Evolutionary conservation across 2,113 vertebrate genomes (phyloP), one percentile per base, ranked within the genome.

Genomic region (Xyrauchen texanus): DNA sequence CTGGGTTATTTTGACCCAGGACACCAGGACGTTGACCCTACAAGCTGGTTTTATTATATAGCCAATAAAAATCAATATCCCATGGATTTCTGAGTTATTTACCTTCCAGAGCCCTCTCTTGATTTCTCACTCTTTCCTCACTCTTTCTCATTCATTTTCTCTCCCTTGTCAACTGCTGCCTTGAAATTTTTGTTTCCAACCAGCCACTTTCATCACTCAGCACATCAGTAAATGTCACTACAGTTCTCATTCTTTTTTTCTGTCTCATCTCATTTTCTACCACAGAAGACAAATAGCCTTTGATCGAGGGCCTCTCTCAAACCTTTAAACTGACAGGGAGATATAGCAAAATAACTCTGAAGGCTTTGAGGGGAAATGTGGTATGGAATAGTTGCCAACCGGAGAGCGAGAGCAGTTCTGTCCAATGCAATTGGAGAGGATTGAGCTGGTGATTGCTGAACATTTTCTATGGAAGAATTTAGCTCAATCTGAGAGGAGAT

Each of bases 1-100:
- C 68, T 69, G 68, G 49, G 53, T 55, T 34, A 55, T 16, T 69
- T n/a, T 4, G 11, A 69, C 16, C 12, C 6, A 49, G 47, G 8
- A 6, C 47, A 49, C 47, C 16, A 42, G 11, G 7, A 69, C 52
- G 15, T 51, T 52, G 46, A 68, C 49, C 15, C n/a, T 9, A 52
- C 47, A 68, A 68, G 68, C 68, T 53, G 7, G 21, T 69, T 69
- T 53, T n/a, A 69, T 34, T 10, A 34, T 68, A 6, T 68, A 69
- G 68, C 68, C 3, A 68, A 68, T 52, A 68, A 68, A 68, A 68
- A 68, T 15, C 66, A 68, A 68, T 68, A 68, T 51, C 3, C 11
- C 52, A 12, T 34, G 21, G 16, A 53, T 69, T 51, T 69, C 51
- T 55, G 52, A 66, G 44, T 11, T 51, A 52, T 76, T 76, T 46